These are phyloP conservation scores for Mythimna loreyi DNA, from an alignment of 2,888 invertebrate genomes.

Conservation along the genomic window DNA sequence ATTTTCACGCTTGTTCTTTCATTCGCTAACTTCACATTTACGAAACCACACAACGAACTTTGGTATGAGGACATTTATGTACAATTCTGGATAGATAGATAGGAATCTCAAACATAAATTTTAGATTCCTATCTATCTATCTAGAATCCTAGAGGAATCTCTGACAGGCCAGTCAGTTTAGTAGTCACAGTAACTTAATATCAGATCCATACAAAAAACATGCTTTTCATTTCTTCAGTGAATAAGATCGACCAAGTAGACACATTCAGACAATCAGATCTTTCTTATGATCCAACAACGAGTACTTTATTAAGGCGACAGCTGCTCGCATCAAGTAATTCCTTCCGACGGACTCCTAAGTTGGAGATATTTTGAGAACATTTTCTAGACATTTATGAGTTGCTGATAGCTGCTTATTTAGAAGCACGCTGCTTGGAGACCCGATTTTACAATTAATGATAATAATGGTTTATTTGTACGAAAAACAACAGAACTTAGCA, in stretches of 20 bases:
- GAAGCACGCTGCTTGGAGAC: not conserved
- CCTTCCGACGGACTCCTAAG: constrained; percentile 9
- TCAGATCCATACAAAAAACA: constrained; percentile 24
- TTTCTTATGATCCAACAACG: constrained; percentile 51
- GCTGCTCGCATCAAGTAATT: constrained; percentile 51
- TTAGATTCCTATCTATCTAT: no score
- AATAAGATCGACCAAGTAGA: constrained; percentile 5
- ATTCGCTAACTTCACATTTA: no score
- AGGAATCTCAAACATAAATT: no score
- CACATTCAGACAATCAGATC: constrained; percentile 47
- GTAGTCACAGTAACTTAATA: not conserved
- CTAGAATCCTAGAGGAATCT: no score
- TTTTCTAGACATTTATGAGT: constrained; percentile 23
- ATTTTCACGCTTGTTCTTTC: no score
- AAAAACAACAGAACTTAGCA: no score
- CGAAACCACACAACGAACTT: no score
- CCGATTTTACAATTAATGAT: no score
- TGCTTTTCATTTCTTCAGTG: constrained; percentile 7
- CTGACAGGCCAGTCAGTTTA: no score
- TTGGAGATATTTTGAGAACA: constrained; percentile 9
- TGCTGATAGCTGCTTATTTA: not conserved
- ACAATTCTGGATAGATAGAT: no score
- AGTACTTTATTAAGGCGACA: constrained; percentile 52
- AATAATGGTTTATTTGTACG: no score
- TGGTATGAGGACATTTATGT: no score